Evolutionary conservation across 2,113 vertebrate species (phyloP).

Genomic region (Helogale parvula): DNA sequence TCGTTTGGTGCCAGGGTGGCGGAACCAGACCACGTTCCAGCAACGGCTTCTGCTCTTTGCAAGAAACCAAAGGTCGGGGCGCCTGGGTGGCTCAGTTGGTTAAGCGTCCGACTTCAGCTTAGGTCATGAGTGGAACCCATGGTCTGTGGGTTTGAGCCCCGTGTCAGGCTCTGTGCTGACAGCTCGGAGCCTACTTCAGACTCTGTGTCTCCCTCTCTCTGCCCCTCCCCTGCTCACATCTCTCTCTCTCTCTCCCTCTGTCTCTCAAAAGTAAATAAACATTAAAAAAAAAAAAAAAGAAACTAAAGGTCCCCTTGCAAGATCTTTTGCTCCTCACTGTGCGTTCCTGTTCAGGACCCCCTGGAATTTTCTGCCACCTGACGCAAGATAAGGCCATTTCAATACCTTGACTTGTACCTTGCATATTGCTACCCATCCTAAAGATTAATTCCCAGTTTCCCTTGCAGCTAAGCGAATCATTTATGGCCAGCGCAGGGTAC

Average conservation of each 20-base stretch:
- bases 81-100: no score
- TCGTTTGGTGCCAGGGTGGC: neutral
- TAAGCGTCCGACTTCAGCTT: no score
- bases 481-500: neutral
- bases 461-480: neutral
- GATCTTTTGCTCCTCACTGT: neutral
- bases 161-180: no score
- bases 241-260: no score
- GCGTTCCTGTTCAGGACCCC: neutral
- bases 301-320: no score
- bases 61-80: neutral
- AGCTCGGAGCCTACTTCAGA: no score
- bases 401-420: neutral
- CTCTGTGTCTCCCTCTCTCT: no score
- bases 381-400: neutral
- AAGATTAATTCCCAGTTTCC: neutral
- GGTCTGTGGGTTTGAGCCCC: no score
- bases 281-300: no score
- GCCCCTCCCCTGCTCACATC: no score
- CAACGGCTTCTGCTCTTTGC: fast-evolving
- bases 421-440: neutral
- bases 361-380: neutral
- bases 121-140: no score
- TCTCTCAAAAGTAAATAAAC: no score
- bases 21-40: neutral